A percentile compares a stretch with the other conserved stretches of the same genome.
Conservation (phyloP, 2,113 vertebrate species). For the Anolis carolinensis region DNA sequence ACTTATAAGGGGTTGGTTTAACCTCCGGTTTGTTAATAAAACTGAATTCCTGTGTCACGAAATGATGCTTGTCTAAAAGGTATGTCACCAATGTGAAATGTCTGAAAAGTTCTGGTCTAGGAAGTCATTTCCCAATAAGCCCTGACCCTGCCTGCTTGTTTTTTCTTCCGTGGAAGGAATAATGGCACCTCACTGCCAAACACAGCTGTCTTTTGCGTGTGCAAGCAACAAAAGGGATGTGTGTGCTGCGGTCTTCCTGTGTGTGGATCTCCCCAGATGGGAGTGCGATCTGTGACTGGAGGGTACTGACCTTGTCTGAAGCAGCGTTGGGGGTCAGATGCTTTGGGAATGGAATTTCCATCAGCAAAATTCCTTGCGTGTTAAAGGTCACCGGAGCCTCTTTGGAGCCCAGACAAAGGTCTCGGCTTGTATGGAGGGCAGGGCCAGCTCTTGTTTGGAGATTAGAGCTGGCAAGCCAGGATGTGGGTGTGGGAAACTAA, state of each 20-base stretch:
- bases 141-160: no score
- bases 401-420: background rate
- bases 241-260: background rate
- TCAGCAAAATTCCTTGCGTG: background rate
- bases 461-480: background rate
- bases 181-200: no score
- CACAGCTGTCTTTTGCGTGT: background rate
- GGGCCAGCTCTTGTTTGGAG: background rate
- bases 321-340: accelerated
- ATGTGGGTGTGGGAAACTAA: accelerated
- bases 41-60: no score
- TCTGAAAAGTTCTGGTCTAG: no score
- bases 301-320: background rate
- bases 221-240: background rate
- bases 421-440: background rate
- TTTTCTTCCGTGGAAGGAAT: no score
- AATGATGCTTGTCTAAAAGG: no score
- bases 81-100: no score
- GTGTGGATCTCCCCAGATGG: background rate
- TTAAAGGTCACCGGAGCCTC: accelerated
- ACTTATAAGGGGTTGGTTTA: no score
- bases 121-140: no score
- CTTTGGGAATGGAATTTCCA: conserved; percentile 32
- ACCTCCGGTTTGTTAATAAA: no score
- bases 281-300: background rate